Conservation (phyloP, 2,113 vertebrate species). For the Syrrhaptes paradoxus region DNA sequence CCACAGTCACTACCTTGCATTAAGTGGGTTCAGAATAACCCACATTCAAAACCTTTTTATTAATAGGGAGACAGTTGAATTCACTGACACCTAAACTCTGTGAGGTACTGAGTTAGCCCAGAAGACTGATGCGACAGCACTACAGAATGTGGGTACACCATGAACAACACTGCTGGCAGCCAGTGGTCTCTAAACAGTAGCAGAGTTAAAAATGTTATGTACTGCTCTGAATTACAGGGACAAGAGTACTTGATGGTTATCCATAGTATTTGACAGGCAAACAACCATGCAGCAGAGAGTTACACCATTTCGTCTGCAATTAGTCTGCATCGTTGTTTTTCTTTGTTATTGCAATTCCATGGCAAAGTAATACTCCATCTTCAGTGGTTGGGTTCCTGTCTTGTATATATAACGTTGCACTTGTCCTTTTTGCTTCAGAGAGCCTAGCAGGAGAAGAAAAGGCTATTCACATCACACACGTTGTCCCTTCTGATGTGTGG, state of each 20-base stretch:
- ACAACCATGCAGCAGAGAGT: not conserved
- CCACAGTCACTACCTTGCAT: not conserved
- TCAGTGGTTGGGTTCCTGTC: not conserved
- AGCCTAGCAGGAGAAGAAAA: not conserved
- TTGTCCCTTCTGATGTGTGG: rapidly evolving
- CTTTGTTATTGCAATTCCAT: not conserved
- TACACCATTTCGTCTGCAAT: not conserved
- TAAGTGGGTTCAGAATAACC: not conserved
- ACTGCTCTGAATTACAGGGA: not conserved
- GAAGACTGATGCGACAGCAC: not conserved
- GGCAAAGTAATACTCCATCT: not conserved
- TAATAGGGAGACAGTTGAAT: not conserved
- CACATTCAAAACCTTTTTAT: not conserved
- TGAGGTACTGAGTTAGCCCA: not conserved
- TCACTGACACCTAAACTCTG: not conserved
- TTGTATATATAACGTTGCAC: not conserved
- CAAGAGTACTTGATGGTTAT: not conserved
- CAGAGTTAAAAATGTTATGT: too few species aligned
- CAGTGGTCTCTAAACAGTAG: rapidly evolving
- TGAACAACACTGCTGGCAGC: not conserved
- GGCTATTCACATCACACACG: rapidly evolving
- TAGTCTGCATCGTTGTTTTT: not conserved
- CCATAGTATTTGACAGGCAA: not conserved
- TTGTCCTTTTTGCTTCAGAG: not conserved
- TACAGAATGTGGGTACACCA: not conserved